phyloP scores from a whole-genome alignment of 2,797 vertebrate species.

The Lutjanus argentimaculatus region DNA sequence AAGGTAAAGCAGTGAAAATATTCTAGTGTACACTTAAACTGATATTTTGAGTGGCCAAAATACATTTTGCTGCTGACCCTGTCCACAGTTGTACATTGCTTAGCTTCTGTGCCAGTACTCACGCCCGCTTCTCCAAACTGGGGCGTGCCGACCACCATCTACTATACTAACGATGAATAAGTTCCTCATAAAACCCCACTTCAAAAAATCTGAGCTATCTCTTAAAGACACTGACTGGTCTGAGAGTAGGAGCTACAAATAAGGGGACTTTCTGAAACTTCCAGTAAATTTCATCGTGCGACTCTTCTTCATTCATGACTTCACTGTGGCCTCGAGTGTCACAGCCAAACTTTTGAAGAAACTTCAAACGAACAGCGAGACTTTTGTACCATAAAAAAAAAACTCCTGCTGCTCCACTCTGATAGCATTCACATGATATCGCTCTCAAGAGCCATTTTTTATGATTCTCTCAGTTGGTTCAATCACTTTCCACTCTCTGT shows the following conservation, averaged over 20 bases:
- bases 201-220: no score
- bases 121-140: no score
- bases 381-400: conserved; percentile 26
- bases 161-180: no score
- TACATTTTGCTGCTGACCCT: no score
- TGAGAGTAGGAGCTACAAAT: not conserved
- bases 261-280: not conserved
- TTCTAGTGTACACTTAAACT: no score
- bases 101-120: no score
- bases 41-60: no score
- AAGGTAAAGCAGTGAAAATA: no score
- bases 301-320: not conserved
- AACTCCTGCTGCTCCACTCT: conserved; percentile 33
- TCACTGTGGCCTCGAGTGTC: conserved; percentile 6
- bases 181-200: no score
- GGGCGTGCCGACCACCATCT: no score
- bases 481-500: conserved; percentile 39
- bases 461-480: conserved; percentile 31
- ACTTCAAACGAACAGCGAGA: conserved; percentile 25
- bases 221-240: not conserved
- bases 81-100: no score
- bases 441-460: conserved; percentile 23
- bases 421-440: conserved; percentile 40
- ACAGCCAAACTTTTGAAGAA: conserved; percentile 34
- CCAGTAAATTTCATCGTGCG: not conserved